These are phyloP conservation scores for Riparia riparia DNA, from an alignment of 2,113 vertebrate species.

Conservation along the genomic window DNA sequence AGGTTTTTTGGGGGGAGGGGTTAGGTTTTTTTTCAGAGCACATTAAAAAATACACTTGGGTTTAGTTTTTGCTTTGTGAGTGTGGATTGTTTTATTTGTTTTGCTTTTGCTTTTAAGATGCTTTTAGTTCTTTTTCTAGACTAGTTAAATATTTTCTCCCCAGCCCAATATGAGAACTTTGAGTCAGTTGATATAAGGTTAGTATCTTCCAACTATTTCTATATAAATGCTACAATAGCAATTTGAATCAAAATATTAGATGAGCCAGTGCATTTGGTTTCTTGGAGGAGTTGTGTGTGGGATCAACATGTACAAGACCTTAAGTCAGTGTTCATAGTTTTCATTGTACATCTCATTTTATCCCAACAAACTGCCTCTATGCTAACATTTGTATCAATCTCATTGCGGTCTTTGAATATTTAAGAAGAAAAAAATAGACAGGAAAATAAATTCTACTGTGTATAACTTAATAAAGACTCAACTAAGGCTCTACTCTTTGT, in stretches of 20 bases:
- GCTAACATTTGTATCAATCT: not conserved
- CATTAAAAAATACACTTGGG: not conserved
- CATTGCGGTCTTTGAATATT: not conserved
- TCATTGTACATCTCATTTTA: not conserved
- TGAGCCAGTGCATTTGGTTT: not conserved
- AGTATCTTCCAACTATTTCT: not conserved
- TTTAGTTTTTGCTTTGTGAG: not conserved
- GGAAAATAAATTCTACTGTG: not conserved
- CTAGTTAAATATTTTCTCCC: not conserved
- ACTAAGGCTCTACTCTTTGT: not conserved
- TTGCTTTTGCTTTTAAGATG: not conserved
- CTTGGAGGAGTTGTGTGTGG: not conserved
- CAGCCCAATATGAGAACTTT: not conserved
- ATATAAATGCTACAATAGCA: not conserved
- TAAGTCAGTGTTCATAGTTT: not conserved
- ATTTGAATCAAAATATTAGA: not conserved
- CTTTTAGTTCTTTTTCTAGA: not conserved
- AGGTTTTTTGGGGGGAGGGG: accelerated
- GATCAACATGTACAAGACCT: not conserved
- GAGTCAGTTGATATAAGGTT: not conserved
- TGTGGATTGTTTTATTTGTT: not conserved
- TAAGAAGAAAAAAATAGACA: constrained; percentile 5
- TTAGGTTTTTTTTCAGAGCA: not conserved
- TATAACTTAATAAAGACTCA: not conserved
- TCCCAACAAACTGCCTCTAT: not conserved